Evolutionary conservation across 1,140 invertebrate species (phyloP).

Genomic region (Drosophila ohnishii): DNA sequence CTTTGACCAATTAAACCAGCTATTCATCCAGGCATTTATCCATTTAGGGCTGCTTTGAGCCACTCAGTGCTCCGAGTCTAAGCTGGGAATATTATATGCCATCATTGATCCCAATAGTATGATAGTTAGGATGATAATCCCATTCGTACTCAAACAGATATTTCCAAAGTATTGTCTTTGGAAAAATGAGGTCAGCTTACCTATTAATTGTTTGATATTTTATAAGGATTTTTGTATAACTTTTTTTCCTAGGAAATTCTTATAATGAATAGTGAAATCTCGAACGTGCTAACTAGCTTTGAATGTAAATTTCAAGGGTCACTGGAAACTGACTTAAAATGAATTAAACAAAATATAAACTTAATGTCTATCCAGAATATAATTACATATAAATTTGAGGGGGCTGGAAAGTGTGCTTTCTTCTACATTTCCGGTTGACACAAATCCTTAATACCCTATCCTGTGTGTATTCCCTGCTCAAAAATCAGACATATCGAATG

Average conservation of each 20-base stretch:
- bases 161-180: too few species aligned
- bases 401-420: background rate
- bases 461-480: background rate
- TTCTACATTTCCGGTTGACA: background rate
- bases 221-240: too few species aligned
- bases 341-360: too few species aligned
- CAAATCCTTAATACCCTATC: background rate
- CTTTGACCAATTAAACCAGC: constrained; percentile 48
- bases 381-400: background rate
- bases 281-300: background rate
- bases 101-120: too few species aligned
- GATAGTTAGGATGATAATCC: too few species aligned
- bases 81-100: too few species aligned
- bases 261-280: background rate
- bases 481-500: background rate
- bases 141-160: too few species aligned
- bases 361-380: background rate
- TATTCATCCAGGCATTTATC: constrained; percentile 26
- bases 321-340: background rate
- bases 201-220: too few species aligned
- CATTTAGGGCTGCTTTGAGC: background rate
- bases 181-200: too few species aligned
- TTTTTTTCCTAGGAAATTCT: too few species aligned
- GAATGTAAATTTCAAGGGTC: background rate
- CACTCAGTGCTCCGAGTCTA: too few species aligned